Evolutionary conservation across 2,888 invertebrate species (phyloP), one percentile per base, ranked within the genome.

Genomic region (Drosophila subsilvestris): DNA sequence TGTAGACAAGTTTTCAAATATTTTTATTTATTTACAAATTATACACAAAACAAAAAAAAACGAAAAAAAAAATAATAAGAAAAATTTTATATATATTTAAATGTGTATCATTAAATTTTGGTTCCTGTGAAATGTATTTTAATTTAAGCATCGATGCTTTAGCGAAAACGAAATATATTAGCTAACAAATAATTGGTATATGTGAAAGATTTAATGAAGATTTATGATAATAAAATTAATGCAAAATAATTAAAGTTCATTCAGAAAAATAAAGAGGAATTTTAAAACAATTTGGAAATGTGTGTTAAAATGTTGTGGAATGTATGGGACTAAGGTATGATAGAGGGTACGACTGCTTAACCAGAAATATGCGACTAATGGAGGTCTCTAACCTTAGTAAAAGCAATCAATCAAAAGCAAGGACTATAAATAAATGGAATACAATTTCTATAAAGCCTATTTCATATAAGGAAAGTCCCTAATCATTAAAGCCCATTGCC

Each of bases 181-280:
- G 65, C 48, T 60, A 67, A 65, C 61, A 65, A 65, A 32, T 61
- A 56, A 72, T 59, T 73, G 76, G 68, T 84, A 76, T 51, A 66
- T 87, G 76, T 82, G 55, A 51, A 72, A 59, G 20, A 45, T 73
- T 71, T 68, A 58, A 51, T 55, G 57, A 56, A 25, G 12, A 55
- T 67, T 63, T 53, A 69, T 50, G 57, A 68, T 56, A 67, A 49
- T 62, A 70, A 70, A 60, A 42, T 63, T 45, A 60, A 68, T 51
- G 70, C 55, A 53, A 53, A 63, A 71, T 50, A 80, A 74, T 57
- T 63, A 49, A 73, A 71, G 61, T 68, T 75, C 53, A 80, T 75
- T 78, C 69, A 74, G 79, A 73, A 62, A 73, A 73, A 67, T 88
- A 84, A 84, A 84, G 59, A 73, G 49, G 74, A 84, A 73, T 88